phyloP scores from a whole-genome alignment of 2,113 vertebrate species.

The Nesogale talazaci region DNA sequence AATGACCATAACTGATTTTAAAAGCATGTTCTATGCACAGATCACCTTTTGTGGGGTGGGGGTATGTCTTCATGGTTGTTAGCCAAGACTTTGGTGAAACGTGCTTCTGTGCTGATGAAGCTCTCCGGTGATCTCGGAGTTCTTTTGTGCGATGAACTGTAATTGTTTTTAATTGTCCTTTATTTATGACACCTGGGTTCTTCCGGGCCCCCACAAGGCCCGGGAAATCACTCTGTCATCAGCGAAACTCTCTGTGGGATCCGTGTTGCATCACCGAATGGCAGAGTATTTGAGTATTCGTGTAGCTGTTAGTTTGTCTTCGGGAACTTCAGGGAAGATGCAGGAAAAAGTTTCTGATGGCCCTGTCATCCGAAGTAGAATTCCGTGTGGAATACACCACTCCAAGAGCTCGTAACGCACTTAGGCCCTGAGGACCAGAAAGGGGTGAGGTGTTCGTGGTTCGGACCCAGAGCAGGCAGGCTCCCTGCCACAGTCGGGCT shows the following conservation, averaged over 20 bases:
- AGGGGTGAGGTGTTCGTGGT: background rate
- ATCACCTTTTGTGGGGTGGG: slow-evolving; percentile 50
- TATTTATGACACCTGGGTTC: slow-evolving; percentile 63
- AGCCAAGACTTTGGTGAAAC: no score
- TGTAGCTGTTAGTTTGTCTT: background rate
- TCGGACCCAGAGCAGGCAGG: background rate
- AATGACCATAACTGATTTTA: slow-evolving; percentile 10
- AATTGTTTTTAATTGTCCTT: slow-evolving; percentile 64
- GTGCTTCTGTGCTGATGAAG: slow-evolving; percentile 24
- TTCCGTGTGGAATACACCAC: background rate
- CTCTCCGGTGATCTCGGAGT: background rate
- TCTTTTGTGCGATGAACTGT: slow-evolving; percentile 56
- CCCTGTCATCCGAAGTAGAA: background rate
- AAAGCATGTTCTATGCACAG: background rate
- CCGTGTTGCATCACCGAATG: slow-evolving; percentile 66
- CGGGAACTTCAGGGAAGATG: slow-evolving; percentile 37
- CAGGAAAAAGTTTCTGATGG: background rate
- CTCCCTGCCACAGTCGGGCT: background rate
- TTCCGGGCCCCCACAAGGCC: slow-evolving; percentile 49
- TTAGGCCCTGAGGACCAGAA: slow-evolving; percentile 19
- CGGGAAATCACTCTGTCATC: background rate
- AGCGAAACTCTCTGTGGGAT: slow-evolving; percentile 42
- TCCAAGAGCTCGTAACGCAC: background rate
- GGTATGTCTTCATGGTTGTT: background rate
- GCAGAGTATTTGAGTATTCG: background rate